A percentile compares a stretch with the other conserved stretches of the same genome.
These are phyloP conservation scores for Condylura cristata DNA, from an alignment of 2,113 vertebrate genomes.

Conservation along the genomic window DNA sequence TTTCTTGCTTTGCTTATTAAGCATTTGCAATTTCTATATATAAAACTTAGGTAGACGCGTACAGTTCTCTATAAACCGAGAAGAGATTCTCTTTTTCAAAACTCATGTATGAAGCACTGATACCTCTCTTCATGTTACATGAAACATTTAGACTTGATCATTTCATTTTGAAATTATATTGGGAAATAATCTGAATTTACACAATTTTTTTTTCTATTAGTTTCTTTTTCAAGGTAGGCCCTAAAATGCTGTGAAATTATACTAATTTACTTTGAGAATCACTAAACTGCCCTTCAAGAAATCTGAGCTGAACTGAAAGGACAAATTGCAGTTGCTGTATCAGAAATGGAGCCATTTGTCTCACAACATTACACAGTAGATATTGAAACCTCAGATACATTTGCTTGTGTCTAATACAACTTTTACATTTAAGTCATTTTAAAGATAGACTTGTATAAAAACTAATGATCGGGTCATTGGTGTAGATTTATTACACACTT, in stretches of 20 bases:
- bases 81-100: constrained; percentile 21
- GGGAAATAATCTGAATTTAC: constrained; percentile 58
- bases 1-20: constrained; percentile 15
- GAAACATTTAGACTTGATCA: constrained; percentile 45
- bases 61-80: background rate
- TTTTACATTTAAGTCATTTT: constrained; percentile 64
- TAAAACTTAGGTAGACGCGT: background rate
- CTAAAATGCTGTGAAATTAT: constrained; percentile 41
- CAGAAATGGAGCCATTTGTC: constrained; percentile 58
- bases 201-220: background rate
- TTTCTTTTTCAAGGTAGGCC: constrained; percentile 24
- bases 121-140: background rate
- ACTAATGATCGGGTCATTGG: constrained; percentile 36
- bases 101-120: background rate
- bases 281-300: constrained; percentile 54
- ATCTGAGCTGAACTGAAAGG: constrained; percentile 49
- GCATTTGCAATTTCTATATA: background rate
- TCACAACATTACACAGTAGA: constrained; percentile 63
- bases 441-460: constrained; percentile 68
- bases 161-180: constrained; percentile 51
- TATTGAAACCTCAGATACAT: constrained; percentile 27
- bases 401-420: constrained; percentile 35
- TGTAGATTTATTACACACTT: background rate
- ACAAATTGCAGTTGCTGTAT: background rate
- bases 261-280: constrained; percentile 53